Conservation (phyloP, 2,113 vertebrate species). For the Lophius piscatorius region DNA sequence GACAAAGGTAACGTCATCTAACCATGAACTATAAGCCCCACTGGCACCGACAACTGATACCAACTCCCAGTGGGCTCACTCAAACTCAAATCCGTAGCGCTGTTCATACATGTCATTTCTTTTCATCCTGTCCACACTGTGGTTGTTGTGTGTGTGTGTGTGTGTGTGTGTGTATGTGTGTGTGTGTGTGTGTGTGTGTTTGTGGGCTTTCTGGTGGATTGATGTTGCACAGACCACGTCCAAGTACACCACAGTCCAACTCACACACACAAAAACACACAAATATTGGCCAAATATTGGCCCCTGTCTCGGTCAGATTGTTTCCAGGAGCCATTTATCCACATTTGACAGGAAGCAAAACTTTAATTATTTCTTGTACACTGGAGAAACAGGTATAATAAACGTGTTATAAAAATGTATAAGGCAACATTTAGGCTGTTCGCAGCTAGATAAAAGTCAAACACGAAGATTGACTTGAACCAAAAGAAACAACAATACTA, state of each 20-base stretch:
- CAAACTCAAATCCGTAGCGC: background rate
- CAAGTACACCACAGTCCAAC: background rate
- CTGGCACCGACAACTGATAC: constrained; percentile 1
- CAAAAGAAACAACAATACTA: constrained; percentile 6
- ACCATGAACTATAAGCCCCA: constrained; percentile 29
- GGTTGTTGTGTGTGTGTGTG: background rate
- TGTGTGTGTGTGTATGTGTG: background rate
- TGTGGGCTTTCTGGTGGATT: constrained; percentile 3
- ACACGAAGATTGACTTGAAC: background rate
- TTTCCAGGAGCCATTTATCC: constrained; percentile 57
- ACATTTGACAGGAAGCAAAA: constrained; percentile 62
- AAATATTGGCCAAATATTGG: background rate
- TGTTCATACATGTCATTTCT: constrained; percentile 8
- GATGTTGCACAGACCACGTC: constrained; percentile 36
- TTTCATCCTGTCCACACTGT: constrained; percentile 17
- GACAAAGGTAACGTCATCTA: constrained; percentile 21
- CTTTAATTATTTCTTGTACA: constrained; percentile 58
- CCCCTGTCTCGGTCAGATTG: constrained; percentile 41
- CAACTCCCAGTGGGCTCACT: constrained; percentile 8
- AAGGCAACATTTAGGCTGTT: too few species aligned
- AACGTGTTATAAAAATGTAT: too few species aligned
- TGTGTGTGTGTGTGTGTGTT: background rate
- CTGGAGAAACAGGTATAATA: constrained; percentile 28
- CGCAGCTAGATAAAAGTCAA: too few species aligned
- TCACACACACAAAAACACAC: constrained; percentile 1